These are phyloP conservation scores for Drosophila punjabiensis DNA, from an alignment of 1,140 invertebrate genomes.

Conservation along the genomic window DNA sequence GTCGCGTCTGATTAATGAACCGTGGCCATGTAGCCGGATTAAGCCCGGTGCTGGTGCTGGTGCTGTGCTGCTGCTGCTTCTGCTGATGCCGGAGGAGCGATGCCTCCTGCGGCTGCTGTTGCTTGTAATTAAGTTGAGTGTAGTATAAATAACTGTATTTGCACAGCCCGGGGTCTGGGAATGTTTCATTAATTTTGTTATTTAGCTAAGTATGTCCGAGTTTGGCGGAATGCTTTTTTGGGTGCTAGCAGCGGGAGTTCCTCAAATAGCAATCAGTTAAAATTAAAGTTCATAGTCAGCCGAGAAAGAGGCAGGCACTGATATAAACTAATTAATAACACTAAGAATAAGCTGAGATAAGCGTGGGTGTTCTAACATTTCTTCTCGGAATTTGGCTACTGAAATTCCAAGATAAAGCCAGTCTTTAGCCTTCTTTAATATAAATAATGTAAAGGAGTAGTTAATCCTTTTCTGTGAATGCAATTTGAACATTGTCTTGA, in stretches of 20 bases:
- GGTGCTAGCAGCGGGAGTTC: conserved; percentile 24
- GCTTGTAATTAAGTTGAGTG: conserved; percentile 82
- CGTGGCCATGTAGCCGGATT: conserved; percentile 78
- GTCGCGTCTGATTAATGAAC: conserved; percentile 82
- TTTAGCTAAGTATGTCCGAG: conserved; percentile 73
- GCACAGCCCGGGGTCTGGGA: conserved; percentile 64
- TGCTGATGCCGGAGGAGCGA: conserved; percentile 48
- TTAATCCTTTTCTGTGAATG: neutral
- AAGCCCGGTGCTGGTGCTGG: conserved; percentile 42
- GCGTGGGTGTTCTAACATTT: neutral
- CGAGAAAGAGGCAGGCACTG: neutral
- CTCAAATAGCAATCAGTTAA: conserved; percentile 47
- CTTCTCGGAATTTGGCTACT: neutral
- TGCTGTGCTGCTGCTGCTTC: conserved; percentile 28
- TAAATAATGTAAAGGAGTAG: neutral
- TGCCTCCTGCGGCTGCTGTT: conserved; percentile 64
- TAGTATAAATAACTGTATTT: conserved; percentile 83
- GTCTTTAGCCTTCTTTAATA: neutral
- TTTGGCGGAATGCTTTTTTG: conserved; percentile 54
- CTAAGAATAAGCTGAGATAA: neutral
- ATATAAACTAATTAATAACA: conserved; percentile 31
- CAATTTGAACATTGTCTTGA: neutral
- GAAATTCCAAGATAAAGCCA: neutral
- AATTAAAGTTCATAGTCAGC: conserved; percentile 19
- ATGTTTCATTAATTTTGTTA: conserved; percentile 83